phyloP scores from a whole-genome alignment of 2,888 invertebrate genomes.

The Mythimna ferrago region DNA sequence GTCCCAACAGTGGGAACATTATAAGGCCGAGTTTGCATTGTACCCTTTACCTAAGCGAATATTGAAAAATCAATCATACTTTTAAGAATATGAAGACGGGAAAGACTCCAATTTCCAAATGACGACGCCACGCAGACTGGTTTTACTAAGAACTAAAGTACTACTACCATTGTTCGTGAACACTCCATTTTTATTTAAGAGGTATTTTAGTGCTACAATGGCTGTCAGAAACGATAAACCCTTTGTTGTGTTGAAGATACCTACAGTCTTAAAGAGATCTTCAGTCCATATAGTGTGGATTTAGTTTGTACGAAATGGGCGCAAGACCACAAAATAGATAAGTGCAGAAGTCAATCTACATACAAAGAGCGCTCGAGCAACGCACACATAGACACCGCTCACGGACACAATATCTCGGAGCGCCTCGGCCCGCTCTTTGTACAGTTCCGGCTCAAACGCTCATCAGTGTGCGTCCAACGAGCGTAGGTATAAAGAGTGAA shows the following conservation, averaged over 20 bases:
- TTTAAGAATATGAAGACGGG: background rate
- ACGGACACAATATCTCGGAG: too few species aligned
- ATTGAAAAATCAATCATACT: background rate
- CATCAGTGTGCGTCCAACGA: too few species aligned
- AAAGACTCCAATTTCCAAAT: background rate
- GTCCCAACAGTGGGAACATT: too few species aligned
- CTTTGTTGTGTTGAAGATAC: conserved; percentile 5
- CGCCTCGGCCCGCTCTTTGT: too few species aligned
- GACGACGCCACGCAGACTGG: background rate
- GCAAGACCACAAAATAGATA: too few species aligned
- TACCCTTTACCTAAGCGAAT: background rate
- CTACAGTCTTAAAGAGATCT: background rate
- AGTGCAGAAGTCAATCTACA: too few species aligned
- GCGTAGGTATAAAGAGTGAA: too few species aligned
- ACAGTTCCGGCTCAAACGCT: too few species aligned
- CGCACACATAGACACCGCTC: too few species aligned
- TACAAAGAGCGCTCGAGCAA: too few species aligned
- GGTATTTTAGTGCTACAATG: background rate
- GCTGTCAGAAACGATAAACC: conserved; percentile 6
- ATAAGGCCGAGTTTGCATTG: too few species aligned
- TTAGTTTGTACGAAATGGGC: background rate
- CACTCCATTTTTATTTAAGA: conserved; percentile 16
- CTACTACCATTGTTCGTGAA: conserved; percentile 1
- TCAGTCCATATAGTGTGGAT: background rate
- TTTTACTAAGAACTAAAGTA: background rate